phyloP scores from a whole-genome alignment of 2,888 invertebrate species.

The Thymelicus sylvestris region DNA sequence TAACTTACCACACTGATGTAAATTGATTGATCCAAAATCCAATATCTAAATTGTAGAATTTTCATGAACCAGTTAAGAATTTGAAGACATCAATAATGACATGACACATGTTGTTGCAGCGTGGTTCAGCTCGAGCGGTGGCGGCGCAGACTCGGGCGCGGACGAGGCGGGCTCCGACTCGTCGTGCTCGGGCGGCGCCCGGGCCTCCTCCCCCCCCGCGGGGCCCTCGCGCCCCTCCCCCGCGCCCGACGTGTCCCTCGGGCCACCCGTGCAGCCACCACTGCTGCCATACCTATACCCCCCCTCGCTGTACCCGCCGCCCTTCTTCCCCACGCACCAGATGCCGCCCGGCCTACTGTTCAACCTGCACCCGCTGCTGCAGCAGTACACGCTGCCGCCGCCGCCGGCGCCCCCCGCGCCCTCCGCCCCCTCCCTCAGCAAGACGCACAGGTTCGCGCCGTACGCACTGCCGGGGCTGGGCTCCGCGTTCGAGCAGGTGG shows the following conservation, averaged over 20 bases:
- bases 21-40: not conserved
- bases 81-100: not conserved
- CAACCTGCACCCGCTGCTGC: constrained; percentile 94
- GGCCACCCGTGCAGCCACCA: constrained; percentile 96
- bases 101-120: constrained; percentile 72
- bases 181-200: constrained; percentile 88
- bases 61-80: not conserved
- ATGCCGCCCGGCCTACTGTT: constrained; percentile 94
- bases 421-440: constrained; percentile 87
- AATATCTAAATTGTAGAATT: too few species aligned
- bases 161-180: constrained; percentile 91
- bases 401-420: constrained; percentile 86
- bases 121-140: constrained; percentile 87
- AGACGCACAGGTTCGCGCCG: constrained; percentile 92
- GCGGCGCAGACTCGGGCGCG: constrained; percentile 81
- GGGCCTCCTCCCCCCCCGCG: constrained; percentile 80
- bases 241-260: constrained; percentile 96
- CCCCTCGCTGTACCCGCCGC: constrained; percentile 92
- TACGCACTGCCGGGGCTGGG: constrained; percentile 93
- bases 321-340: constrained; percentile 89
- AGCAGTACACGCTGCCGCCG: constrained; percentile 93
- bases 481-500: constrained; percentile 95
- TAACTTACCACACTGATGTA: too few species aligned
- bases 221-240: constrained; percentile 89
- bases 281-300: constrained; percentile 97